These are phyloP conservation scores for Acanthis flammea DNA, from an alignment of 2,797 vertebrate species.

Conservation along the genomic window DNA sequence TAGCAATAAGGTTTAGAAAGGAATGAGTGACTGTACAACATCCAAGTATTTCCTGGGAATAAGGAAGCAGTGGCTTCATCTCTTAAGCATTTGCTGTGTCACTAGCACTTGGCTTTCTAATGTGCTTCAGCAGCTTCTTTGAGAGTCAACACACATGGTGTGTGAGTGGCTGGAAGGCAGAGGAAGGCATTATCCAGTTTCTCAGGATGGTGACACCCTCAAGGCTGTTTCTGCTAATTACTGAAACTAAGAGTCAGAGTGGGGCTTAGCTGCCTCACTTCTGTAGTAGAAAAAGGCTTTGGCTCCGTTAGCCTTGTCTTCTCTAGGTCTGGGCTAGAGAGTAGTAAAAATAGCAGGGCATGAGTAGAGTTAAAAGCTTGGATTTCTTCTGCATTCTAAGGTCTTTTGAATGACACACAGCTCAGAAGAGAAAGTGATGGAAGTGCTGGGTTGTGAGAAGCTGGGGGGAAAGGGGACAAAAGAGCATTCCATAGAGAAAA, in stretches of 20 bases:
- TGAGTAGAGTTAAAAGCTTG: not conserved
- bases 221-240: not conserved
- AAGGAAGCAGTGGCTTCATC: not conserved
- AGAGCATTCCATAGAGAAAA: not conserved
- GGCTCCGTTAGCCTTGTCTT: not conserved
- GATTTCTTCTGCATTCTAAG: not conserved
- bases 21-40: not conserved
- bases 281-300: not conserved
- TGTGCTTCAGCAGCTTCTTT: not conserved
- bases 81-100: not conserved
- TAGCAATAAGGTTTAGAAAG: not conserved
- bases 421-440: not conserved
- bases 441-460: not conserved
- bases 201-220: not conserved
- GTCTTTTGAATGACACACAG: not conserved
- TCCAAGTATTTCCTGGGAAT: not conserved
- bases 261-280: not conserved
- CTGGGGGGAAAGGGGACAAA: not conserved
- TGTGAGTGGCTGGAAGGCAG: not conserved
- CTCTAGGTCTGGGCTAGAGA: not conserved
- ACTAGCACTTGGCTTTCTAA: not conserved
- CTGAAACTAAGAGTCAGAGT: not conserved
- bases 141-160: not conserved
- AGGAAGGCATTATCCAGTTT: not conserved
- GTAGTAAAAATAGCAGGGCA: not conserved